Evolutionary conservation across 2,888 invertebrate genomes (phyloP).

Genomic region (Athripsodes cinereus): DNA sequence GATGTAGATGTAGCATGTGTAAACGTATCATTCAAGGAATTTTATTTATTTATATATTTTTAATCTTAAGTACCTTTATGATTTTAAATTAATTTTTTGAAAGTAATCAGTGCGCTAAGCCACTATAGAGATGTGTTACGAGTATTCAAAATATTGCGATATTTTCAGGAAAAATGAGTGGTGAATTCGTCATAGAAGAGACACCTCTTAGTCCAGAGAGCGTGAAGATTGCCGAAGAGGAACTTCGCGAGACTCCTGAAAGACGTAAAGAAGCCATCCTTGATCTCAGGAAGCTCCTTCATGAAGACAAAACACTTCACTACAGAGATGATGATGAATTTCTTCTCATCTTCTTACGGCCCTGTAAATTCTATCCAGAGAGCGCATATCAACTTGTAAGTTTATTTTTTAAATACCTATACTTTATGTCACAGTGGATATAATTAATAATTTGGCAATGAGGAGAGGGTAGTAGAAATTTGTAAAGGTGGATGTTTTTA

Average conservation of each 20-base stretch:
- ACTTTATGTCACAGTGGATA: neutral
- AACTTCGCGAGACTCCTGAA: constrained; percentile 69
- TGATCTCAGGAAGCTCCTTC: constrained; percentile 57
- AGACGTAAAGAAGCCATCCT: constrained; percentile 53
- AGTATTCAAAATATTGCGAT: too few relatives aligned
- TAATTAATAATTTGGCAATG: too few relatives aligned
- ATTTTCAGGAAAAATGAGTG: constrained; percentile 4
- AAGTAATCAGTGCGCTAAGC: too few relatives aligned
- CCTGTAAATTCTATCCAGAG: constrained; percentile 77
- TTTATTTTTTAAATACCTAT: neutral
- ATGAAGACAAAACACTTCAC: constrained; percentile 60
- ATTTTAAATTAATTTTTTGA: too few relatives aligned
- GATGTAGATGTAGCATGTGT: too few relatives aligned
- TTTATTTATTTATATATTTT: too few relatives aligned
- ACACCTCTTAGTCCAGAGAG: constrained; percentile 54
- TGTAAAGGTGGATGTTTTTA: too few relatives aligned
- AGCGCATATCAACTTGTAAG: constrained; percentile 73
- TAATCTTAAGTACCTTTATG: too few relatives aligned
- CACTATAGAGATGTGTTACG: too few relatives aligned
- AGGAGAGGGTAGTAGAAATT: too few relatives aligned
- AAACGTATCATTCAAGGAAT: too few relatives aligned
- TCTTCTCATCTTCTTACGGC: constrained; percentile 70
- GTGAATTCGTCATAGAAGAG: constrained; percentile 36
- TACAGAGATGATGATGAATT: constrained; percentile 72
- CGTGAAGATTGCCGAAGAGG: constrained; percentile 53